phyloP scores from a whole-genome alignment of 2,888 invertebrate genomes.

The Phengaris arion region DNA sequence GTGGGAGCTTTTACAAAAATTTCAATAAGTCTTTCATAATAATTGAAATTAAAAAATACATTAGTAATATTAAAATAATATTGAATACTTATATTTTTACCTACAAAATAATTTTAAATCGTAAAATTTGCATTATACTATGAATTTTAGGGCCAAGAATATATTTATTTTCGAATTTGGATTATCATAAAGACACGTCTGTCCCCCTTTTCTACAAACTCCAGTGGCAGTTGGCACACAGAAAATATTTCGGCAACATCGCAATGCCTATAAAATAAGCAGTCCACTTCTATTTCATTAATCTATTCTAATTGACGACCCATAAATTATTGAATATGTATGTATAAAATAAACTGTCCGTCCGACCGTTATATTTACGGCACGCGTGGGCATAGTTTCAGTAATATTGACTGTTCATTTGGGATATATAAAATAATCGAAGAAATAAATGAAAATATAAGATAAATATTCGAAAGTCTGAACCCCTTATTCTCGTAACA shows the following conservation, averaged over 20 bases:
- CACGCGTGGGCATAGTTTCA: neutral
- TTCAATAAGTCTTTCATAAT: too few relatives aligned
- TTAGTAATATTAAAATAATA: neutral
- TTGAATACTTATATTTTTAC: neutral
- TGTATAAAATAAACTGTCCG: neutral
- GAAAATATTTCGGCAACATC: constrained; percentile 5
- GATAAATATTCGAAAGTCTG: too few relatives aligned
- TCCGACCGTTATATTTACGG: neutral
- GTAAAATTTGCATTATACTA: neutral
- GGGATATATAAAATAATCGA: neutral
- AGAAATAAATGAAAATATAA: neutral
- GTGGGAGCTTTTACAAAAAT: too few relatives aligned
- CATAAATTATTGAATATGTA: neutral
- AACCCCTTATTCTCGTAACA: too few relatives aligned
- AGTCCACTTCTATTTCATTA: neutral
- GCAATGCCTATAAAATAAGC: neutral
- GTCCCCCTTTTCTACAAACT: neutral
- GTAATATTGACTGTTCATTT: neutral
- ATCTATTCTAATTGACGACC: constrained; percentile 11
- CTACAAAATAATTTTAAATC: neutral
- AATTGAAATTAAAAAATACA: too few relatives aligned
- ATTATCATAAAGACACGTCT: neutral
- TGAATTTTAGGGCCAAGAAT: neutral
- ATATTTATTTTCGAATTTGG: neutral
- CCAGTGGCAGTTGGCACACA: neutral